Conservation (phyloP, 2,888 invertebrate species). For the Chironomus tentans region DNA sequence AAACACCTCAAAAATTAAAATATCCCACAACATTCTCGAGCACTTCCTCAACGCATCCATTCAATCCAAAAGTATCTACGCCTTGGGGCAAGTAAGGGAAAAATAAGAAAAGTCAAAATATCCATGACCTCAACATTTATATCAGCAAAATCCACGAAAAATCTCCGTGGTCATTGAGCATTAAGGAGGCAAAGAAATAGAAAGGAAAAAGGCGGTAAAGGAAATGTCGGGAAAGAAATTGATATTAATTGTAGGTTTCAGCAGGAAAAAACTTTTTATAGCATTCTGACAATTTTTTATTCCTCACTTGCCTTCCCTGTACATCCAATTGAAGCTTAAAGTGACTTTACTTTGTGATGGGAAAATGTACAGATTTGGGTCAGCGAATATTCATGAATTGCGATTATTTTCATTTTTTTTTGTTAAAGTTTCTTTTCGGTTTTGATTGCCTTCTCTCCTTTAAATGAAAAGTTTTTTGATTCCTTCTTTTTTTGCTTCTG, state of each 20-base stretch:
- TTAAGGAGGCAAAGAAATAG: neutral
- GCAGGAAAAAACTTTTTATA: neutral
- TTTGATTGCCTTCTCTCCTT: no score
- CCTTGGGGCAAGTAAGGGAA: no score
- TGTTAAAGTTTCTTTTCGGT: no score
- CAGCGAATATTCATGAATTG: neutral
- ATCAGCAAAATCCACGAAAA: neutral
- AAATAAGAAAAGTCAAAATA: no score
- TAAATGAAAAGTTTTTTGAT: neutral
- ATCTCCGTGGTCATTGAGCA: neutral
- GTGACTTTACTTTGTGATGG: neutral
- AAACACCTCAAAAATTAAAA: no score
- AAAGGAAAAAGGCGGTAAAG: neutral
- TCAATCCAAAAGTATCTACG: no score
- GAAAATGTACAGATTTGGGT: neutral
- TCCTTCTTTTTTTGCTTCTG: neutral
- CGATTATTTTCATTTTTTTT: no score
- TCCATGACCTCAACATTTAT: no score
- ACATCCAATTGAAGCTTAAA: neutral
- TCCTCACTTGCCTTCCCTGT: no score
- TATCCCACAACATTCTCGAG: no score
- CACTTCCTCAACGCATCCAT: no score
- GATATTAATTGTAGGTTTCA: constrained; percentile 7
- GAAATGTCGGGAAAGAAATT: neutral
- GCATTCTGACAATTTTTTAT: neutral